A percentile compares a stretch with the other conserved stretches of the same genome.
These are phyloP conservation scores for Lasaia peninsularis DNA, from an alignment of 1,140 invertebrate species.

Conservation along the genomic window DNA sequence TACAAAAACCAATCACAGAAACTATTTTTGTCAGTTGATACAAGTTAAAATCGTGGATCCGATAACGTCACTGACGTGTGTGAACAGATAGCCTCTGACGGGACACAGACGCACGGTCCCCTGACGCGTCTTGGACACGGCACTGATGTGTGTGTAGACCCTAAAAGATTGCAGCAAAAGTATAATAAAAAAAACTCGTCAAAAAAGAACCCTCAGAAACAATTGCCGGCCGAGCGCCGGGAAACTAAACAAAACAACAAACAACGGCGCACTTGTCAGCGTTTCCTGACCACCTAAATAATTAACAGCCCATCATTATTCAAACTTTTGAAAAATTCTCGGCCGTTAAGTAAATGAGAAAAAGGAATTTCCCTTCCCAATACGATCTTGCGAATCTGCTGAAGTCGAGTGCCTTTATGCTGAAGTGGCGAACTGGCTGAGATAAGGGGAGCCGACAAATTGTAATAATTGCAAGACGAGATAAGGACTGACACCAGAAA, in stretches of 20 bases:
- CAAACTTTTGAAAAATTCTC: constrained; percentile 61
- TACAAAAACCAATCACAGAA: too few relatives aligned
- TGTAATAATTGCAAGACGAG: constrained; percentile 75
- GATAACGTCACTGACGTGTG: too few relatives aligned
- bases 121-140: too few relatives aligned
- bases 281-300: constrained; percentile 52
- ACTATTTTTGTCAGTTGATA: too few relatives aligned
- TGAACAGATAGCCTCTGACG: too few relatives aligned
- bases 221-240: constrained; percentile 34
- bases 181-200: not conserved
- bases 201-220: constrained; percentile 42
- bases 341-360: constrained; percentile 51
- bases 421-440: constrained; percentile 67
- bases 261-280: constrained; percentile 48
- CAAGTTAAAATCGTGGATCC: too few relatives aligned
- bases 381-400: constrained; percentile 71
- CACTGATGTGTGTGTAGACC: too few relatives aligned
- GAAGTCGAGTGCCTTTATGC: constrained; percentile 66
- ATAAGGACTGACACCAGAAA: constrained; percentile 75
- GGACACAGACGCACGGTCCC: too few relatives aligned
- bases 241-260: constrained; percentile 60
- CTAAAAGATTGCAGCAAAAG: too few relatives aligned
- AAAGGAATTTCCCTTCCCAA: constrained; percentile 59
- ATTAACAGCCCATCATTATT: constrained; percentile 65
- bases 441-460: constrained; percentile 76